Conservation (phyloP, 2,888 invertebrate species). For the Pherbina coryleti region DNA sequence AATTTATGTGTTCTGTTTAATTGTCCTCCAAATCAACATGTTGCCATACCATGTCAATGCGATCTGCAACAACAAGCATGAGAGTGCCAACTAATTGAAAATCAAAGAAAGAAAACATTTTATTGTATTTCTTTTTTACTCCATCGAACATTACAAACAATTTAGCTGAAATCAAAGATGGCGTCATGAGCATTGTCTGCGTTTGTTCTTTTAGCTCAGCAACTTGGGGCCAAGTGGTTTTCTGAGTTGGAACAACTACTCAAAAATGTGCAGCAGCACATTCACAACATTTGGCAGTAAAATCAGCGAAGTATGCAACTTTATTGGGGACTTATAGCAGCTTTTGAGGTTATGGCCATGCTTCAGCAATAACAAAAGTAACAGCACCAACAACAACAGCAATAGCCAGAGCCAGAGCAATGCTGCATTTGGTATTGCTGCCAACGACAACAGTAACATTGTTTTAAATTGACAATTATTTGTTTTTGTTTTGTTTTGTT, state of each 20-base stretch:
- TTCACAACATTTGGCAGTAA: slow-evolving; percentile 8
- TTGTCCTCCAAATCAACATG: not conserved
- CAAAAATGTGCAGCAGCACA: slow-evolving; percentile 46
- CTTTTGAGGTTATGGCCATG: slow-evolving; percentile 29
- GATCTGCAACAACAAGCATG: not conserved
- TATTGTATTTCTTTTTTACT: not conserved
- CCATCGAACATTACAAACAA: not conserved
- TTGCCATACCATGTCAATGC: not conserved
- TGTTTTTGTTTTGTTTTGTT: slow-evolving; percentile 23
- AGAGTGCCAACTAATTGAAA: not conserved
- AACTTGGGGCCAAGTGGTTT: slow-evolving; percentile 19
- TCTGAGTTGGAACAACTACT: slow-evolving; percentile 47
- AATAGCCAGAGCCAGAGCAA: slow-evolving; percentile 43
- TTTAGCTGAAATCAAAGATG: slow-evolving; percentile 23
- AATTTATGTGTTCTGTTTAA: not conserved
- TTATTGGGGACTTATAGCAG: not conserved
- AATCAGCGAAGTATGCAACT: not conserved
- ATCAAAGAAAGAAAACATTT: not conserved
- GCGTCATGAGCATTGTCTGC: slow-evolving; percentile 12
- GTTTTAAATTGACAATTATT: slow-evolving; percentile 35
- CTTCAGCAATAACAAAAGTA: slow-evolving; percentile 36
- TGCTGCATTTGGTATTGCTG: slow-evolving; percentile 6
- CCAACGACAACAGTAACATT: slow-evolving; percentile 25
- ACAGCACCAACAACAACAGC: slow-evolving; percentile 25
- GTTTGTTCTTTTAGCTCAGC: not conserved